Percentiles rank a stretch among this genome's conserved stretches.
Conservation (phyloP, 1,140 invertebrate species). For the Polypedilum vanderplanki region DNA sequence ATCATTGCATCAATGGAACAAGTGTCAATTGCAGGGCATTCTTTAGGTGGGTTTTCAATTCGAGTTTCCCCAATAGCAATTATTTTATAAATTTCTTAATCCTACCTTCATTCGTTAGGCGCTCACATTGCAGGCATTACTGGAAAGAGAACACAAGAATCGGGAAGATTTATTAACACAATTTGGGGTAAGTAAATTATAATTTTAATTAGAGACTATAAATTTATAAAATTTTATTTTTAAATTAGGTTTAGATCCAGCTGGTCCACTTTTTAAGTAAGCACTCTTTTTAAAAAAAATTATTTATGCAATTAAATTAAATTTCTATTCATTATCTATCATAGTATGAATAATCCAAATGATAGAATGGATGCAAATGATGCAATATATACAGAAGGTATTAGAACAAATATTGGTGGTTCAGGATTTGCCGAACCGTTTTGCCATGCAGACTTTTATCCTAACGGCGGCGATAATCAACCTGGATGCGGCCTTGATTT, state of each 20-base stretch:
- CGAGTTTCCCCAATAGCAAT: no score
- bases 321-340: no score
- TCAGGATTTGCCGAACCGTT: constrained; percentile 35
- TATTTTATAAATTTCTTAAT: no score
- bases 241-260: constrained; percentile 46
- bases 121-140: constrained; percentile 48
- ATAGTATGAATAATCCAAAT: constrained; percentile 33
- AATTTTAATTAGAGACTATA: no score
- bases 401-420: constrained; percentile 47
- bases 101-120: constrained; percentile 49
- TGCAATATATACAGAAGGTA: constrained; percentile 47
- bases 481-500: constrained; percentile 48
- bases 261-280: constrained; percentile 41
- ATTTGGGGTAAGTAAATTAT: constrained; percentile 39
- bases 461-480: constrained; percentile 47
- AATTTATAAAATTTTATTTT: no score
- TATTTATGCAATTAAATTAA: no score
- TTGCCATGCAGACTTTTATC: constrained; percentile 49
- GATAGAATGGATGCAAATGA: constrained; percentile 47
- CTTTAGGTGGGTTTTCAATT: no score
- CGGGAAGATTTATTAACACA: constrained; percentile 35
- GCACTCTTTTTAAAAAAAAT: no score
- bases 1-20: not conserved
- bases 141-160: constrained; percentile 41
- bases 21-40: constrained; percentile 41